Conservation (phyloP, 2,113 vertebrate genomes). For the Catagonus wagneri region DNA sequence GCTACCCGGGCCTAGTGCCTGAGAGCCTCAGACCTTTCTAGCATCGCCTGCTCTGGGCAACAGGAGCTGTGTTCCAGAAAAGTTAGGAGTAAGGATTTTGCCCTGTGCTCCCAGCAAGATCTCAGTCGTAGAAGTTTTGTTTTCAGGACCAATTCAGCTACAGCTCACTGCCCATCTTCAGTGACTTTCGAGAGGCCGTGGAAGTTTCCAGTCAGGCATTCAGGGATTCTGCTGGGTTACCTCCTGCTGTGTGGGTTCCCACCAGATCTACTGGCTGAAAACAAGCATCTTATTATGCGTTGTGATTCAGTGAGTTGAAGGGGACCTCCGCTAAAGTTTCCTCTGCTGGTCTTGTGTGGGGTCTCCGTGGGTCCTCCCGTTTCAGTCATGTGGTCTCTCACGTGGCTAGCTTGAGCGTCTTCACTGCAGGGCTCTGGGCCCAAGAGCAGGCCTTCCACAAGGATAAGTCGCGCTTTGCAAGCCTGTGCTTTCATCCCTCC, state of each 20-base stretch:
- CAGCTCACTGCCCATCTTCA: not conserved
- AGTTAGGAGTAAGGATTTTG: not conserved
- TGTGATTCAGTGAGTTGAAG: not conserved
- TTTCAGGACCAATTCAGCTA: not conserved
- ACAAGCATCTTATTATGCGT: not conserved
- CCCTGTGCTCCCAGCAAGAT: not conserved
- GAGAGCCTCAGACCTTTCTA: not conserved
- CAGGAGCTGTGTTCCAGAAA: not conserved
- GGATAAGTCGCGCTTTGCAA: not conserved
- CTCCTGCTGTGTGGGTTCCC: not conserved
- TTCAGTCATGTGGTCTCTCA: not conserved
- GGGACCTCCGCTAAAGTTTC: not conserved
- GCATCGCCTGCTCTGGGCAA: not conserved
- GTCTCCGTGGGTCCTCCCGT: not conserved
- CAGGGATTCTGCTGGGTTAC: fast-evolving
- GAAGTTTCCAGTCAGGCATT: fast-evolving
- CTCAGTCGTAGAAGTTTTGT: not conserved
- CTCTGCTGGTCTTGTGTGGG: not conserved
- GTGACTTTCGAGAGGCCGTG: not conserved
- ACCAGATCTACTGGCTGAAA: not conserved
- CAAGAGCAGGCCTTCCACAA: not conserved
- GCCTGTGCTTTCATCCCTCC: not conserved
- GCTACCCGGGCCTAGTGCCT: not conserved
- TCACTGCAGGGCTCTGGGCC: not conserved
- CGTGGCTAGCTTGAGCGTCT: not conserved